phyloP scores from a whole-genome alignment of 1,140 invertebrate species.

The Mylabris phalerata region DNA sequence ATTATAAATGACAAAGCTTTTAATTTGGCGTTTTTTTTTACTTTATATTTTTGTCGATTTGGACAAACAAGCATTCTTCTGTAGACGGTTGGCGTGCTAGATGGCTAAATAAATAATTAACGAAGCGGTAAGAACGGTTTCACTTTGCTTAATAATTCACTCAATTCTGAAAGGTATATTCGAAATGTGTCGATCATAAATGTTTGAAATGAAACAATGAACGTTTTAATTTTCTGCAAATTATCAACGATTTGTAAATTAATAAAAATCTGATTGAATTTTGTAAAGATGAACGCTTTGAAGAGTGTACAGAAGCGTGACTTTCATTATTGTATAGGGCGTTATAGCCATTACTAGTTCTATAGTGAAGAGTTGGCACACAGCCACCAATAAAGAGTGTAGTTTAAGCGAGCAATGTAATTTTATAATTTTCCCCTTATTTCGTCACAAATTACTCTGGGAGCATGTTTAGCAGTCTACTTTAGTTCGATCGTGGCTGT shows the following conservation, averaged over 20 bases:
- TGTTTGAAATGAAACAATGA: constrained; percentile 10
- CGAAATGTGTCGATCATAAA: constrained; percentile 9
- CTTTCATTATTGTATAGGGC: background rate
- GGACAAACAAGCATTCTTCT: background rate
- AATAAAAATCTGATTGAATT: background rate
- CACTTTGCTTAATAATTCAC: constrained; percentile 28
- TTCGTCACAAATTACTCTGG: constrained; percentile 44
- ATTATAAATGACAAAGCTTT: too few relatives aligned
- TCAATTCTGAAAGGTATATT: constrained; percentile 12
- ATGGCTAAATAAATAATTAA: constrained; percentile 15
- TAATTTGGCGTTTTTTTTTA: background rate
- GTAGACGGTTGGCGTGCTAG: constrained; percentile 16
- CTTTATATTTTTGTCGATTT: background rate
- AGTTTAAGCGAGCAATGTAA: constrained; percentile 43
- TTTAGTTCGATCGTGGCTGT: constrained; percentile 38
- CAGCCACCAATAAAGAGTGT: constrained; percentile 36
- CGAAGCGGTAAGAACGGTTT: constrained; percentile 27
- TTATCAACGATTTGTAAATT: background rate
- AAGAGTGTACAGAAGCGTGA: background rate
- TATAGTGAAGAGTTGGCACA: constrained; percentile 20
- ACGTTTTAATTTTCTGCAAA: too few relatives aligned
- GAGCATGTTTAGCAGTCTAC: constrained; percentile 40
- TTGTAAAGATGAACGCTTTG: background rate
- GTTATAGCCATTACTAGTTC: background rate
- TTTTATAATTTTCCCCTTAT: constrained; percentile 46